phyloP scores from a whole-genome alignment of 2,113 vertebrate species.

The Lycaon pictus region DNA sequence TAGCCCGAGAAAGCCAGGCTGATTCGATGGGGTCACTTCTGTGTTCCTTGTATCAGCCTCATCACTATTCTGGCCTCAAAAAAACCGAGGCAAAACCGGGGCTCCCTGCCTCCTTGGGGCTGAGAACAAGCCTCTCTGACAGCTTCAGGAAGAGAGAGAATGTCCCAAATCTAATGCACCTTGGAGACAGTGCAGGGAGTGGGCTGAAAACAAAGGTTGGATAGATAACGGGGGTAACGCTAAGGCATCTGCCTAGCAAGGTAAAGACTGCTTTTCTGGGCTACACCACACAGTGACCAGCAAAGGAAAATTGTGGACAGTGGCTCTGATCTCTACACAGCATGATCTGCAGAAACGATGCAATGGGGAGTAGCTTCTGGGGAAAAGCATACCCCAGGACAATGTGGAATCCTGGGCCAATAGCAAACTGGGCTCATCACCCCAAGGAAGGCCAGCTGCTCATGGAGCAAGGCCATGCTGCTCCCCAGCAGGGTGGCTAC shows the following conservation, averaged over 20 bases:
- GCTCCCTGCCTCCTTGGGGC: background rate
- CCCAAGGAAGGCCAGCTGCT: background rate
- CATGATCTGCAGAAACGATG: background rate
- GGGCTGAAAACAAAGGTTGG: background rate
- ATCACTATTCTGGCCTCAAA: background rate
- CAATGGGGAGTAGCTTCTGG: background rate
- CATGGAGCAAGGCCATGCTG: background rate
- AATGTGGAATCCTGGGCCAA: background rate
- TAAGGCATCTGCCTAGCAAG: background rate
- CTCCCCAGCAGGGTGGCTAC: background rate
- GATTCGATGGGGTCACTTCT: background rate
- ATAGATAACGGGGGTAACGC: background rate
- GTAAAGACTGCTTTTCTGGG: background rate
- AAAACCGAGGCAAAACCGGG: background rate
- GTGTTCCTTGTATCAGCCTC: too few species aligned
- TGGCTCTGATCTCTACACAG: background rate
- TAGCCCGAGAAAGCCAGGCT: background rate
- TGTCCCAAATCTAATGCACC: background rate
- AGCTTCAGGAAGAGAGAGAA: background rate
- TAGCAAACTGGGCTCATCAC: background rate
- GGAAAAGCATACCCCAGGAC: background rate
- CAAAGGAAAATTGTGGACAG: constrained; percentile 38
- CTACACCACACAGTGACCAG: background rate
- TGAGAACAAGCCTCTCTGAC: background rate
- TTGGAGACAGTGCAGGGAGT: background rate